Base-by-base conservation (phyloP, 1,140 invertebrate genomes). In the Penaeus vannamei region DNA sequence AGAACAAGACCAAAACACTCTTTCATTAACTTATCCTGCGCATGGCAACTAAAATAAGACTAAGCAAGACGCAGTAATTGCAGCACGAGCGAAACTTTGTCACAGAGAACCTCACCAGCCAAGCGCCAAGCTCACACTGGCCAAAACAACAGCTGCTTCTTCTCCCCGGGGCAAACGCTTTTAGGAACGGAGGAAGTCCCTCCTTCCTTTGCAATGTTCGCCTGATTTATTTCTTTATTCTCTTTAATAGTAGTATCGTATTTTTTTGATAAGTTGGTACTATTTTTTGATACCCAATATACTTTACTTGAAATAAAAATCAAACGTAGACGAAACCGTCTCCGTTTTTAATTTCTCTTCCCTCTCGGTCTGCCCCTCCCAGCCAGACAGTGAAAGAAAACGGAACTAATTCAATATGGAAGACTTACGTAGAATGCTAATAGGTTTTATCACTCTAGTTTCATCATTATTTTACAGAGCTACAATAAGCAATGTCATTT, bases 121-220 rank as follows among this genome's bases (percentile, higher is more conserved):
- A 59, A 84, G 81, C 53, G 72, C 87, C 87, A 89, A 77, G 87
- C 87, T 84, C 87, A 89, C 87, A 89, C 87, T 89, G 87, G 29
- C 76, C 81, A 88, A 81, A 88, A 89, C 82, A 89, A 84, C 87
- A 84, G 87, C 87, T 89, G 82, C 87, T 80, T 83, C 86, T 87
- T 82, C 79, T 61, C 80, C 86, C 79, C 86, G 86, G 86, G 85
- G 76, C 85, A 86, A 80, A 17, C 42, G 14, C 72, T 14, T 20
- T 23, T 62, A 17, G 22, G 64, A n/a, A 86, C 85, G 85, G 85
- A 86, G 36, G 26, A 20, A 80, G 23, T 20, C 7, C 61, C 60
- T 36, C 46, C 53, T 0, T 53, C 12, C 53, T 53, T 53, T 12
- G 53, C 17, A 53, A 12, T 53, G 10, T 0, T 53, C 53, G 0